phyloP scores from a whole-genome alignment of 2,113 vertebrate species.

The Gallinago paraguaiae region DNA sequence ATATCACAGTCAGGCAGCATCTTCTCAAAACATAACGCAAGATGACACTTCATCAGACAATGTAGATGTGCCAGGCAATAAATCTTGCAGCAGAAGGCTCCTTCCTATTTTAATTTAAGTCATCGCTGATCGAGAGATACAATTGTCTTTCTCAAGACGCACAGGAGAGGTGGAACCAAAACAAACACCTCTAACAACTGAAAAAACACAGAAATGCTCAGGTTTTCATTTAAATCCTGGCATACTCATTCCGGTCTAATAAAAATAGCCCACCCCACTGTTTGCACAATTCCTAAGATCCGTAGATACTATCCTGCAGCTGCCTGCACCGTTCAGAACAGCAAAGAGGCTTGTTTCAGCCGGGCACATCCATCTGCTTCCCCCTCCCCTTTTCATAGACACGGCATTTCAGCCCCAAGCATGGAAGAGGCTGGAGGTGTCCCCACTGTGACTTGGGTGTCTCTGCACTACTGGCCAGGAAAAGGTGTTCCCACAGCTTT shows the following conservation, averaged over 20 bases:
- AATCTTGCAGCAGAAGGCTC: conserved; percentile 18
- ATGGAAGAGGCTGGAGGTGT: background rate
- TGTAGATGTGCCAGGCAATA: background rate
- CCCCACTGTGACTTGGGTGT: fast-evolving
- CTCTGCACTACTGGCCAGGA: background rate
- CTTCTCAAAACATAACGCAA: conserved; percentile 4
- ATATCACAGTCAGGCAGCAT: background rate
- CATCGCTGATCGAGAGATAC: background rate
- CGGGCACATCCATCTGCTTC: background rate
- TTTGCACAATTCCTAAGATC: background rate
- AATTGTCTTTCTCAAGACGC: background rate
- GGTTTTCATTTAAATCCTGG: background rate
- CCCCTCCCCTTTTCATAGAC: background rate
- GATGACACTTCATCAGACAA: conserved; percentile 5
- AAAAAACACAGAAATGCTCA: background rate
- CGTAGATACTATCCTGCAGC: background rate
- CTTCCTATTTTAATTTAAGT: conserved; percentile 22
- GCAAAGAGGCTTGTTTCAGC: background rate
- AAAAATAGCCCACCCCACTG: background rate
- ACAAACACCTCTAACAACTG: background rate
- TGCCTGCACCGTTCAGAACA: background rate
- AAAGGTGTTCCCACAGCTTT: background rate
- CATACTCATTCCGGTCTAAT: background rate
- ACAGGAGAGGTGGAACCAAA: background rate
- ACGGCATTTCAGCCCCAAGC: background rate